Evolutionary conservation across 2,888 invertebrate genomes (phyloP).

Genomic region (Eurytoma californica): DNA sequence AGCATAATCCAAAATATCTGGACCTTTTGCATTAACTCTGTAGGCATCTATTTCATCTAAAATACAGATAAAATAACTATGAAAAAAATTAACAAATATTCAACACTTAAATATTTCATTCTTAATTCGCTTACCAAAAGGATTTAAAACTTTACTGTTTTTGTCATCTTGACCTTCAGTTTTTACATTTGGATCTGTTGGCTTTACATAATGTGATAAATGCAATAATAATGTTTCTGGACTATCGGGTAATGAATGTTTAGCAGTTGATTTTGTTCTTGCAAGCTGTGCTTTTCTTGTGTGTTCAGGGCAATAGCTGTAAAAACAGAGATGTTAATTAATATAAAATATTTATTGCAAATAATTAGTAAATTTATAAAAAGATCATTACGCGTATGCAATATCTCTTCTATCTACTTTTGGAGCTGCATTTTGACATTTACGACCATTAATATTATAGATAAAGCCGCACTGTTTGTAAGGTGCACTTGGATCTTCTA

Average conservation of each 20-base stretch:
- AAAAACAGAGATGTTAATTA: not conserved
- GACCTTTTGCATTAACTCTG: slow-evolving; percentile 77
- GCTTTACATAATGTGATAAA: slow-evolving; percentile 80
- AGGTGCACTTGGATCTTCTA: slow-evolving; percentile 89
- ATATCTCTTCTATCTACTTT: slow-evolving; percentile 83
- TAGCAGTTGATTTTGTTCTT: slow-evolving; percentile 79
- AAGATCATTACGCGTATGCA: slow-evolving; percentile 75
- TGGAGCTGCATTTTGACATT: slow-evolving; percentile 87
- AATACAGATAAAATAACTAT: slow-evolving; percentile 58
- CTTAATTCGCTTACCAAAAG: slow-evolving; percentile 77
- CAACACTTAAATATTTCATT: not conserved
- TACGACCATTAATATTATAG: slow-evolving; percentile 81
- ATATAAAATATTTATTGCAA: not conserved
- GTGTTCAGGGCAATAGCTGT: slow-evolving; percentile 83
- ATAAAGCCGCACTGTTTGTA: slow-evolving; percentile 88
- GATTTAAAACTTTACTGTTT: slow-evolving; percentile 77
- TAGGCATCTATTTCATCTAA: slow-evolving; percentile 77
- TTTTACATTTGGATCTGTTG: slow-evolving; percentile 67
- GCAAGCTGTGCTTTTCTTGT: slow-evolving; percentile 80
- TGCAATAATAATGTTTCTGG: slow-evolving; percentile 82
- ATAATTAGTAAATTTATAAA: no score
- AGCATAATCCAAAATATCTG: slow-evolving; percentile 82
- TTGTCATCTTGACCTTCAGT: slow-evolving; percentile 76
- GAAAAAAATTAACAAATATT: slow-evolving; percentile 18
- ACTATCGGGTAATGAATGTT: slow-evolving; percentile 80